Evolutionary conservation across 2,113 vertebrate genomes (phyloP).

Genomic region (Plecotus auritus): DNA sequence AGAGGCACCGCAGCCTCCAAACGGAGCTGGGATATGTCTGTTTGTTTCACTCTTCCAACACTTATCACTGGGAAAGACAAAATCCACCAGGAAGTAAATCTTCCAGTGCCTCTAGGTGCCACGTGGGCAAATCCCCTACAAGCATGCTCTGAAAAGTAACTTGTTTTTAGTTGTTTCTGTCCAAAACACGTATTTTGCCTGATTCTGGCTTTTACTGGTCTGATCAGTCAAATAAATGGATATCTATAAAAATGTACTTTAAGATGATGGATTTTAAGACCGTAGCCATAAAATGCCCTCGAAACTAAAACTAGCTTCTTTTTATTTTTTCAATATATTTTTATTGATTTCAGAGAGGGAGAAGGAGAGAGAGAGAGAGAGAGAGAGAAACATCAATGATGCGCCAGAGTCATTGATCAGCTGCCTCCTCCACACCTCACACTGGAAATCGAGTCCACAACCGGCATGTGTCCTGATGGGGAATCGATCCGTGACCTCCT

Average conservation of each 20-base stretch:
- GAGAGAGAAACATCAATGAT: too few relatives aligned
- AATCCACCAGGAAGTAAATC: background rate
- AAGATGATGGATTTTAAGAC: background rate
- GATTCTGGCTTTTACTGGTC: background rate
- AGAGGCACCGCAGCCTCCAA: background rate
- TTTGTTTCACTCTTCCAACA: background rate
- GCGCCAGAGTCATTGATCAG: too few relatives aligned
- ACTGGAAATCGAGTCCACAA: too few relatives aligned
- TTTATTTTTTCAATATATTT: too few relatives aligned
- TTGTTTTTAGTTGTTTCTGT: constrained; percentile 15
- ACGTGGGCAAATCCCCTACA: background rate
- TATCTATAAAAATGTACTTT: background rate
- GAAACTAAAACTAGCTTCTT: background rate
- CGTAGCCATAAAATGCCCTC: background rate
- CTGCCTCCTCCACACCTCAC: too few relatives aligned
- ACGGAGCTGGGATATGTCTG: background rate
- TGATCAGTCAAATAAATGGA: background rate
- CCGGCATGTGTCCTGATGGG: too few relatives aligned
- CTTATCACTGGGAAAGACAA: background rate
- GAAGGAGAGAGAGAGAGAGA: too few relatives aligned
- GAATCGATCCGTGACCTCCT: too few relatives aligned
- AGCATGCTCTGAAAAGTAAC: background rate
- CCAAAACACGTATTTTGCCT: background rate
- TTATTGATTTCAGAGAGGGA: too few relatives aligned
- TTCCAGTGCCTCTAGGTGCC: background rate